Conservation (phyloP, 92 coral and sea anemone genomes). For the Parazoanthus swiftii region DNA sequence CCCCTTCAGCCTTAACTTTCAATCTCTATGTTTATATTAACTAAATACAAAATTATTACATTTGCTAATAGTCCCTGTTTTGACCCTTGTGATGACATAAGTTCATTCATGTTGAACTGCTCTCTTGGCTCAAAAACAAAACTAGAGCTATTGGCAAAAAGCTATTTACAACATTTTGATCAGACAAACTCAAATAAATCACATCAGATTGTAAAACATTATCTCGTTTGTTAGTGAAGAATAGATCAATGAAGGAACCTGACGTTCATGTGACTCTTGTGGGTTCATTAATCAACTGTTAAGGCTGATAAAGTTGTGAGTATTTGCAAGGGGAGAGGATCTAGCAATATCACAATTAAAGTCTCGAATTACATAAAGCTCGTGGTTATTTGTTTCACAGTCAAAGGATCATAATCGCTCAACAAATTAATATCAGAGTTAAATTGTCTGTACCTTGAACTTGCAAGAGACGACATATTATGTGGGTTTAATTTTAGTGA, state of each 20-base stretch:
- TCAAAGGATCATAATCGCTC: constrained; percentile 25
- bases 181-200: constrained; percentile 20
- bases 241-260: constrained; percentile 44
- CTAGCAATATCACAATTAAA: constrained; percentile 25
- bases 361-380: constrained; percentile 31
- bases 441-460: constrained; percentile 45
- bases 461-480: constrained; percentile 19
- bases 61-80: too few relatives aligned
- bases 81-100: too few relatives aligned
- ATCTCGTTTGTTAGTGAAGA: constrained; percentile 52
- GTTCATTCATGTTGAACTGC: too few relatives aligned
- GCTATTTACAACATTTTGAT: background rate
- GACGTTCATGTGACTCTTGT: constrained; percentile 17
- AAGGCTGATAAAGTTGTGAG: constrained; percentile 31
- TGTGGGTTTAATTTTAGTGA: constrained; percentile 48
- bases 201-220: constrained; percentile 8
- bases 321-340: background rate
- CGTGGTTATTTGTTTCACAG: constrained; percentile 36
- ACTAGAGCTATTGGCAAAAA: too few relatives aligned
- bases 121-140: too few relatives aligned
- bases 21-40: too few relatives aligned
- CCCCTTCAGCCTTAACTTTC: too few relatives aligned
- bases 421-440: constrained; percentile 4
- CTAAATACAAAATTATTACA: too few relatives aligned
- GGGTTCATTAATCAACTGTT: constrained; percentile 41